Conservation (phyloP, 2,797 vertebrate genomes). For the Brachymystax lenok region DNA sequence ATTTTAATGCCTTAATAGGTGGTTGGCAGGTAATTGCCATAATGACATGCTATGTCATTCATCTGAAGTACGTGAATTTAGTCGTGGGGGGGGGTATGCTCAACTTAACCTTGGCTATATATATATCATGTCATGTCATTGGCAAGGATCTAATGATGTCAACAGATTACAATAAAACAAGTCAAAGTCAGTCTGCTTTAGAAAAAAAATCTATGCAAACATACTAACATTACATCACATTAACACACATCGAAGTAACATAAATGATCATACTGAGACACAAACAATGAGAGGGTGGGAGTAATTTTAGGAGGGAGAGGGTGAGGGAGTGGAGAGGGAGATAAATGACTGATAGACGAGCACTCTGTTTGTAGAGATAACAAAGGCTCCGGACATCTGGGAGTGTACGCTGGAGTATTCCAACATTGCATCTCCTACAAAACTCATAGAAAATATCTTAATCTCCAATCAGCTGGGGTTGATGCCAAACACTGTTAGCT, state of each 20-base stretch:
- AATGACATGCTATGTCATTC: conserved; percentile 25
- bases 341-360: conserved; percentile 55
- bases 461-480: conserved; percentile 67
- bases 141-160: not conserved
- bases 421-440: conserved; percentile 48
- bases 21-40: conserved; percentile 25
- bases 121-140: not conserved
- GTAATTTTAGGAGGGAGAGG: conserved; percentile 16
- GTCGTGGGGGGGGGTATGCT: conserved; percentile 19
- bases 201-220: not conserved
- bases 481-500: conserved; percentile 66
- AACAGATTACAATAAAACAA: conserved; percentile 17
- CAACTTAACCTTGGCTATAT: conserved; percentile 37
- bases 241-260: not conserved
- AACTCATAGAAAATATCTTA: conserved; percentile 67
- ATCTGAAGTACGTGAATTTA: not conserved
- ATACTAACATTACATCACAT: not conserved
- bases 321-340: conserved; percentile 17
- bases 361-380: conserved; percentile 46
- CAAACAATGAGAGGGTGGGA: conserved; percentile 10
- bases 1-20: conserved; percentile 34
- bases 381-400: conserved; percentile 63
- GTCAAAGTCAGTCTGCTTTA: not conserved
- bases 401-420: conserved; percentile 64
- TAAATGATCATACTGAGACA: not conserved